These are phyloP conservation scores for Odontamblyopus rebecca DNA, from an alignment of 2,797 vertebrate genomes.

Conservation along the genomic window DNA sequence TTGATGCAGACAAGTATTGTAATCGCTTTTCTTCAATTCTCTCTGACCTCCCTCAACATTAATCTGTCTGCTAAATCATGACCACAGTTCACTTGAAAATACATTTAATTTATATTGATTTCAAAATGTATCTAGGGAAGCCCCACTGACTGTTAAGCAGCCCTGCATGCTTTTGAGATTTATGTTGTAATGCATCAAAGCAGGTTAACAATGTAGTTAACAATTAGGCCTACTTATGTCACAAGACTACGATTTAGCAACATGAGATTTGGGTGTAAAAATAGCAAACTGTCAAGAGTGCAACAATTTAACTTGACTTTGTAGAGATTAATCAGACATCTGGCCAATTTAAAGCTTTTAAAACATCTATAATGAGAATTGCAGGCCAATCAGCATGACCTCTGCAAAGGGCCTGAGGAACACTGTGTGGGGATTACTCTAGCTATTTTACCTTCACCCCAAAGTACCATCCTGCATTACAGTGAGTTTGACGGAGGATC, in stretches of 20 bases:
- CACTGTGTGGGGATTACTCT: slow-evolving; percentile 68
- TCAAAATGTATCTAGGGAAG: slow-evolving; percentile 29
- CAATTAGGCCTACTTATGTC: slow-evolving; percentile 30
- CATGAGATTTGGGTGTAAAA: slow-evolving; percentile 33
- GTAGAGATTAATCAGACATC: slow-evolving; percentile 69
- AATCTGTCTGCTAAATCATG: slow-evolving; percentile 23
- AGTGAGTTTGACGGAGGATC: slow-evolving; percentile 69
- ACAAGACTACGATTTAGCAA: slow-evolving; percentile 50
- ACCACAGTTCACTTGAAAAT: slow-evolving; percentile 19
- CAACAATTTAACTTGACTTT: slow-evolving; percentile 67
- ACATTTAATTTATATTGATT: slow-evolving; percentile 46
- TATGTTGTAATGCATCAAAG: slow-evolving; percentile 31
- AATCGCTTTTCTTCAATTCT: slow-evolving; percentile 28
- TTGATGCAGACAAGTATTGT: slow-evolving; percentile 13
- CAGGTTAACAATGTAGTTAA: slow-evolving; percentile 27
- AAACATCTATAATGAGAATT: slow-evolving; percentile 61
- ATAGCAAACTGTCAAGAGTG: slow-evolving; percentile 39
- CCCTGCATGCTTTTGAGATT: slow-evolving; percentile 27
- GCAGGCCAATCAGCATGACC: slow-evolving; percentile 71
- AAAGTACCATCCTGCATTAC: slow-evolving; percentile 67
- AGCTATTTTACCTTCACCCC: slow-evolving; percentile 58
- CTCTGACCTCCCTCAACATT: slow-evolving; percentile 38
- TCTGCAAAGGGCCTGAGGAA: slow-evolving; percentile 55
- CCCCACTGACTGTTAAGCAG: slow-evolving; percentile 28
- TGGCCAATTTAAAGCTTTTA: slow-evolving; percentile 64